Evolutionary conservation across 1,140 invertebrate species (phyloP), one percentile per base, ranked within the genome.

Genomic region (Leptinotarsa undecemlineata): DNA sequence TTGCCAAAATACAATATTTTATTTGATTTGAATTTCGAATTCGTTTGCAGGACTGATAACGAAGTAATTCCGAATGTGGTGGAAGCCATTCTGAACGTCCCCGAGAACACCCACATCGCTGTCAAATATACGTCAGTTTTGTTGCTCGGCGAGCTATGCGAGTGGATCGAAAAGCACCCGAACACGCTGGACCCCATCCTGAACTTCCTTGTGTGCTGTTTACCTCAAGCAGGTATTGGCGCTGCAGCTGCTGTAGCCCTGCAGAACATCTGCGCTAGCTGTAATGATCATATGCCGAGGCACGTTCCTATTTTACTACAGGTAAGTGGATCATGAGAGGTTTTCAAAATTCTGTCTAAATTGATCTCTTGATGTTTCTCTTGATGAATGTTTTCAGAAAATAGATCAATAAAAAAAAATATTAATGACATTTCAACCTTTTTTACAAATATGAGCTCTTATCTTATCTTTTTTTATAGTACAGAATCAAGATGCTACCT

Each of bases 161-260:
- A 98, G 82, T 99, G 98, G 98, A 93, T 99, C 60, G 93, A 97
- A 81, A 90, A 90, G 84, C 95, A 99, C 87, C 89, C 94, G 0
- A 89, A 92, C 74, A 91, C 91, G 33, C 85, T 97, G 80, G 92
- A 95, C 83, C 91, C 94, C 13, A 90, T 94, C 57, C 86, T 97
- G 67, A 93, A 96, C 85, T 94, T 92, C 79, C 86, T 97, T 42
- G 86, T 96, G 26, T 87, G 86, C 33, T 92, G 92, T 64, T 86
- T 97, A 66, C 91, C 92, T 75, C 90, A 94, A 80, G 89, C 90
- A 47, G 89, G 89, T n/a, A 85, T 97, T 62, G 92, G 94, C 2
- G 89, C 89, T 26, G 91, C 92, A 3, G 92, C 95, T 2, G 94
- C 95, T 17, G 90, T 90, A 60, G 90, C 96, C 1, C 83, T 96